Percentiles rank a stretch among this genome's conserved stretches.
phyloP scores from a whole-genome alignment of 2,888 invertebrate genomes.

The Thera obeliscata region DNA sequence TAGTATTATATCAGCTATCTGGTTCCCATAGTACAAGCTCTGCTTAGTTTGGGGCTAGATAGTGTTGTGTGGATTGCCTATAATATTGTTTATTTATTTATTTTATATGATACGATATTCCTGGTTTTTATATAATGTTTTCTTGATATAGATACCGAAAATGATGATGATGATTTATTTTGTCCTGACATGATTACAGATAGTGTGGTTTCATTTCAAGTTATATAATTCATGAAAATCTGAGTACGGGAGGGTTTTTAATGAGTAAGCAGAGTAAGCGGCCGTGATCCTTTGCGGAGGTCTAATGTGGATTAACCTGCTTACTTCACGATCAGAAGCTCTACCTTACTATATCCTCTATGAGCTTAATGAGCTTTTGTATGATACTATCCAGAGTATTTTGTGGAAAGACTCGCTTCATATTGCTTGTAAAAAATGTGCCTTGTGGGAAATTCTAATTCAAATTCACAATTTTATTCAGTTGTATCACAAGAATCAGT shows the following conservation, averaged over 20 bases:
- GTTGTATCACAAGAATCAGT: too few species aligned
- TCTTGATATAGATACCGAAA: too few species aligned
- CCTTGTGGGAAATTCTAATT: too few species aligned
- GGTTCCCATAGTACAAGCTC: too few species aligned
- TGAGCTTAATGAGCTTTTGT: background rate
- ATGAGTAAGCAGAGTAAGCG: slow-evolving; percentile 10
- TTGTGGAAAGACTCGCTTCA: background rate
- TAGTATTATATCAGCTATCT: too few species aligned
- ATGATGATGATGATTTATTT: slow-evolving; percentile 9
- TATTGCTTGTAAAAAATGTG: too few species aligned
- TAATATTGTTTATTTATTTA: too few species aligned
- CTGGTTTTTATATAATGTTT: too few species aligned
- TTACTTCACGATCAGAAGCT: background rate
- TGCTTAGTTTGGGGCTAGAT: too few species aligned
- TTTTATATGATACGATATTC: too few species aligned
- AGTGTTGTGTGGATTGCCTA: too few species aligned
- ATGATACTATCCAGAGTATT: background rate
- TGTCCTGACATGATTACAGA: slow-evolving; percentile 32
- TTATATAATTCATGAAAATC: slow-evolving; percentile 30
- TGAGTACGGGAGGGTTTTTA: slow-evolving; percentile 1
- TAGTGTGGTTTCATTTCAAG: slow-evolving; percentile 14
- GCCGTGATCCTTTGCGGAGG: slow-evolving; percentile 7
- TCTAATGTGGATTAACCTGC: slow-evolving; percentile 4
- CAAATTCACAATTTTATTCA: too few species aligned
- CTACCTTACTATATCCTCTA: background rate